Percentiles rank a stretch among this genome's conserved stretches.
phyloP scores from a whole-genome alignment of 2,888 invertebrate genomes.

The Scaptomyza tumidula region DNA sequence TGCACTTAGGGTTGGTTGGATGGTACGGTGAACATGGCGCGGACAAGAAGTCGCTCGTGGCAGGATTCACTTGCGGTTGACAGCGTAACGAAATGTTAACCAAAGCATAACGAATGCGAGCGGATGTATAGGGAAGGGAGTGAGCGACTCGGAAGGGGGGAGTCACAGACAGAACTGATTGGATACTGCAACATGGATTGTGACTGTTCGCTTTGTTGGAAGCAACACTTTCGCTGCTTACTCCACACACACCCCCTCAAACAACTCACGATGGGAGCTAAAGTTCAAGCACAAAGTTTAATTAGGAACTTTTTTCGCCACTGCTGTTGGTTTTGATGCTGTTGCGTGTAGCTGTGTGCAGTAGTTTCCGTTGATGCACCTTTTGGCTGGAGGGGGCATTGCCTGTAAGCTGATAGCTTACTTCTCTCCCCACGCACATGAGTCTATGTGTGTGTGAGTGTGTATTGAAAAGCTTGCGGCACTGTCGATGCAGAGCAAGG shows the following conservation, averaged over 20 bases:
- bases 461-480: slow-evolving; percentile 59
- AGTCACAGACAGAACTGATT: slow-evolving; percentile 18
- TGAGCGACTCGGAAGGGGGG: background rate
- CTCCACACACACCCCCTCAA: background rate
- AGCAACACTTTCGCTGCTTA: slow-evolving; percentile 67
- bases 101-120: slow-evolving; percentile 73
- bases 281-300: slow-evolving; percentile 78
- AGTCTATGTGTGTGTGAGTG: slow-evolving; percentile 23
- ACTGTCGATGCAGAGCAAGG: slow-evolving; percentile 47
- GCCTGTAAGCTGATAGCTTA: slow-evolving; percentile 61
- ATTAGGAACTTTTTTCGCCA: slow-evolving; percentile 70
- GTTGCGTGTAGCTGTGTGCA: slow-evolving; percentile 52
- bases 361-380: slow-evolving; percentile 71
- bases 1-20: slow-evolving; percentile 21
- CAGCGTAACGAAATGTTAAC: slow-evolving; percentile 79
- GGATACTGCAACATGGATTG: slow-evolving; percentile 21
- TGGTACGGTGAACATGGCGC: slow-evolving; percentile 15
- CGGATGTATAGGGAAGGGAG: slow-evolving; percentile 2
- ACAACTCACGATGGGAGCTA: slow-evolving; percentile 37
- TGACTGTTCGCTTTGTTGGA: slow-evolving; percentile 26
- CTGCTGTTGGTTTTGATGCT: slow-evolving; percentile 12
- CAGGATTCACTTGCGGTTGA: slow-evolving; percentile 64
- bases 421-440: background rate
- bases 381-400: slow-evolving; percentile 58
- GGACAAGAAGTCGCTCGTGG: slow-evolving; percentile 40